These are phyloP conservation scores for Clarias batrachus DNA, from an alignment of 2,113 vertebrate genomes.

Conservation along the genomic window DNA sequence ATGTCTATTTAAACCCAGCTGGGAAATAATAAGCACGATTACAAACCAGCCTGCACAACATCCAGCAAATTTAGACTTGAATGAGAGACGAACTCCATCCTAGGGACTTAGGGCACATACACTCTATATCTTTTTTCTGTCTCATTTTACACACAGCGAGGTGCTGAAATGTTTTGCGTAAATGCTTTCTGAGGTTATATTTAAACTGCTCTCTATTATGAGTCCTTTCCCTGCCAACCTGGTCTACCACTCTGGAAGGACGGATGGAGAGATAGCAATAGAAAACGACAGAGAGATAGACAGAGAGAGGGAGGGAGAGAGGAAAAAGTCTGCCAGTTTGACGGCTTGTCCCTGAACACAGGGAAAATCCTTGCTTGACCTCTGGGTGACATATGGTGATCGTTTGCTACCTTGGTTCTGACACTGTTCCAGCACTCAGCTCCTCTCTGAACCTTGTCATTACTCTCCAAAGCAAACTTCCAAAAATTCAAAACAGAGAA, in stretches of 20 bases:
- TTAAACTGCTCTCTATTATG: conserved; percentile 44
- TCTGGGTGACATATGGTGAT: conserved; percentile 18
- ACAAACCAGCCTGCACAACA: conserved; percentile 43
- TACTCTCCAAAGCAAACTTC: conserved; percentile 4
- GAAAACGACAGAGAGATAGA: background rate
- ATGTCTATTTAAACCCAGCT: conserved; percentile 41
- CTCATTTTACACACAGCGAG: conserved; percentile 15
- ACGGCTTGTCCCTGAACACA: conserved; percentile 9
- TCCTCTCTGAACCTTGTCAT: conserved; percentile 8
- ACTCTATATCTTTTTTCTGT: background rate
- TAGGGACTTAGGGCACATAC: conserved; percentile 31
- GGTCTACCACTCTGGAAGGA: conserved; percentile 11
- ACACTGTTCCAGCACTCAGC: background rate
- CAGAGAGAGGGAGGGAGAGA: background rate
- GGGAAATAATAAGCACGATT: conserved; percentile 44
- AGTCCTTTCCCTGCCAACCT: conserved; percentile 37
- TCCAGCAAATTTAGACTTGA: conserved; percentile 51
- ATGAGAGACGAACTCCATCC: conserved; percentile 39
- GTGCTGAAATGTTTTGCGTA: conserved; percentile 40
- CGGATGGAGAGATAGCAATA: background rate
- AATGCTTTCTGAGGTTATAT: conserved; percentile 48
- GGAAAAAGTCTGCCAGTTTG: conserved; percentile 12
- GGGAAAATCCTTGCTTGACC: conserved; percentile 40
- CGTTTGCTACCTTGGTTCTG: conserved; percentile 1
- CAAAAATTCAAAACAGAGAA: conserved; percentile 29